Base-by-base conservation (phyloP, 2,888 invertebrate genomes). In the Tetanocera ferruginea region DNA sequence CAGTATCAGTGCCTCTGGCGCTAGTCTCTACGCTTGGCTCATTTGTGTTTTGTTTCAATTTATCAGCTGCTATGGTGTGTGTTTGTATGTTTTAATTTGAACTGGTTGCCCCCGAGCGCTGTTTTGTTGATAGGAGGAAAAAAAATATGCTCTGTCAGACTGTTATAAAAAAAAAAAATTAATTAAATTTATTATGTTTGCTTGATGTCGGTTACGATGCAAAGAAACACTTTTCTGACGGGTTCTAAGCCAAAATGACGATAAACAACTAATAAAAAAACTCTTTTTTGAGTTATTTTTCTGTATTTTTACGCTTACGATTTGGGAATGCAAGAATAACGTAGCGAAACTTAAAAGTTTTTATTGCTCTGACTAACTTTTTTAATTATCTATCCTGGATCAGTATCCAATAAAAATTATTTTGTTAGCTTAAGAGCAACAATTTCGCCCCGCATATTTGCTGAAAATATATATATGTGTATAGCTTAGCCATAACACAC, bases 141-240 rank as follows among this genome's bases (percentile, higher is more conserved):
- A 11, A 43, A 43, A 43, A 11, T 43, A 43, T 43, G 28, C 51
- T 14, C 19, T 52, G 55, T 51, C 52, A 67, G 52, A 51, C 31
- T 52, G 25, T 57, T 83, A 84, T 84, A 85, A 86, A 84, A 85
- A 85, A 86, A 85, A 86, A 84, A 85, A 85, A 86, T 85, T 86
- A 85, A 86, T 86, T 86, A 85, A 83, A 84, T 86, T 84, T 82
- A 84, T 81, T 83, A 69, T 2, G 31, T 31, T 62, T 34, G 31
- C 37, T 60, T n/a, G 55, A 23, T 25, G 55, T 55, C 31, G 77
- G 77, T 57, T 74, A 64, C 34, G 34, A 51, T 19, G 34, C 76
- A 34, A 57, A 60, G 3, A 78, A 81, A 79, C 78, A 73, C 28
- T 77, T 70, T 70, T 75, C 52, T 17, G 17, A 55, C 52, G n/a